These are phyloP conservation scores for Onychorhynchus coronatus DNA, from an alignment of 2,113 vertebrate genomes.

Conservation along the genomic window DNA sequence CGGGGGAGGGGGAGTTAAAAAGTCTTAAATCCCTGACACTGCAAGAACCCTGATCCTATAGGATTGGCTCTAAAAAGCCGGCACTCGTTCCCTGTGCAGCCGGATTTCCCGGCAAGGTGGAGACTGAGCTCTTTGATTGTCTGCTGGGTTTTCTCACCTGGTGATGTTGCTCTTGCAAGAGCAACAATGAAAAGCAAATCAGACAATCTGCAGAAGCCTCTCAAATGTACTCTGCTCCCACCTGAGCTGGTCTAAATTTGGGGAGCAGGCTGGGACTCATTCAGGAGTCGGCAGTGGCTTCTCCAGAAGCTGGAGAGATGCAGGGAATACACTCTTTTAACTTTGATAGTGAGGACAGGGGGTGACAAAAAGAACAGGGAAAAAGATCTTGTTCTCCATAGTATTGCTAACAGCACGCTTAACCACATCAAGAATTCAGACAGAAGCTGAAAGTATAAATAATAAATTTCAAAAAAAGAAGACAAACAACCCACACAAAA, in stretches of 20 bases:
- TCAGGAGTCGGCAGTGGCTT: neutral
- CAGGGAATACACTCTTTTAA: neutral
- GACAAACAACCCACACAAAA: neutral
- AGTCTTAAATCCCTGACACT: conserved; percentile 72
- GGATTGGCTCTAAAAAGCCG: neutral
- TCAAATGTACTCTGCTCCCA: neutral
- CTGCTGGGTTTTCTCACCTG: conserved; percentile 40
- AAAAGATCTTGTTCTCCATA: fast-evolving
- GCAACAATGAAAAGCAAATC: neutral
- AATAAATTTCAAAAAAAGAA: neutral
- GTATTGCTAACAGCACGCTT: neutral
- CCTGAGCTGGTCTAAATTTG: neutral
- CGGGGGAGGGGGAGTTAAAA: conserved; percentile 8
- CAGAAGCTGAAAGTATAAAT: neutral
- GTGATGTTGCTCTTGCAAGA: neutral
- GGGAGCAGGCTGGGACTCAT: neutral
- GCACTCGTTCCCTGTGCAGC: neutral
- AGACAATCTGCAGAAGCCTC: neutral
- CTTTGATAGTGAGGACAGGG: neutral
- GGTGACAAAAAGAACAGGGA: neutral
- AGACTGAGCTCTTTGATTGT: neutral
- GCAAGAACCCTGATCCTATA: conserved; percentile 62
- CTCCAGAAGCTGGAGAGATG: neutral
- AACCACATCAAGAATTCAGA: neutral
- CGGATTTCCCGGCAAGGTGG: neutral